Base-by-base conservation (phyloP, 2,797 vertebrate species). In the Craterocephalus amniculus region DNA sequence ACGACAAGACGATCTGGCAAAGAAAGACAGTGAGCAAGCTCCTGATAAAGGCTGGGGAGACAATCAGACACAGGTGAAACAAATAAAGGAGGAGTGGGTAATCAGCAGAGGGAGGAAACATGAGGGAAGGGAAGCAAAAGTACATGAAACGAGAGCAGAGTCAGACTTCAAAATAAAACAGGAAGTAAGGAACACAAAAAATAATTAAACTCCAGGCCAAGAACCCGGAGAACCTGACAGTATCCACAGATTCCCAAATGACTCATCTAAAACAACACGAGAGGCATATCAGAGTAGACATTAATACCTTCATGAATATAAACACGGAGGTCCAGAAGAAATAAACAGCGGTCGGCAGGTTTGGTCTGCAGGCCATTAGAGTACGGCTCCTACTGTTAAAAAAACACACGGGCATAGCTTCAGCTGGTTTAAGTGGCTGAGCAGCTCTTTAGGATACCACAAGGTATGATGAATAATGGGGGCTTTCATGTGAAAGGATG, bases 231-330 rank as follows among this genome's bases (percentile, higher is more conserved):
- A n/a, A n/a, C n/a, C n/a, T n/a, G n/a, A n/a, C n/a, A n/a, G 78
- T 76, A 75, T 88, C 89, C 88, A 88, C 88, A 83, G 83, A 77
- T 77, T 84, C 85, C 87, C 87, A 69, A 72, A 54, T 84, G 88
- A 90, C 73, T 85, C 80, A 84, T 89, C 79, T 78, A 79, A 89
- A 89, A 89, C 56, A 90, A 91, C 83, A 85, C 65, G 35, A 74
- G 79, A 85, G 83, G 55, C 75, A 83, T 72, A 80, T 92, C 84
- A 79, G 82, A 88, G 86, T 81, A 88, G 83, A 85, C 65, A 87
- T 83, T 84, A 78, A 89, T 82, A 85, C 84, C 70, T 80, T 70
- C 20, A 6, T 87, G 69, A 84, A 88, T 89, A 91, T 79, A 90
- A 89, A 87, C 63, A 43, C 31, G 10, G 59, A 69, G 78, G 67